Conservation (phyloP, 64 coral and sea anemone genomes). For the Actinia equina region DNA sequence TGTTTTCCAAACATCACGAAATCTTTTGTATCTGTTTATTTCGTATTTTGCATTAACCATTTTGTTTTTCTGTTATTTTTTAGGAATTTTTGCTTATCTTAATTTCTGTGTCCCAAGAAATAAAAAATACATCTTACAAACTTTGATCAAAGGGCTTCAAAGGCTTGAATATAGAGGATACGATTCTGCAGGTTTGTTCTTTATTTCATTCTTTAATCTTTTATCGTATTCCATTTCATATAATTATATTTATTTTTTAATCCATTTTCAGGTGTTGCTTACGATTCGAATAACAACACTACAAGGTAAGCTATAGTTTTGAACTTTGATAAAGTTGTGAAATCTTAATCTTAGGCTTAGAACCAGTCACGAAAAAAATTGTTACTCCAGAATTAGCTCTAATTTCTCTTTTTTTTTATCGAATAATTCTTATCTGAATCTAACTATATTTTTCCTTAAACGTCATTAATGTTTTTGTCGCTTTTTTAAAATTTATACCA, state of each 20-base stretch:
- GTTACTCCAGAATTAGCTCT: too few species aligned
- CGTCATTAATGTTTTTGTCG: too few species aligned
- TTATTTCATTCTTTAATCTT: neutral
- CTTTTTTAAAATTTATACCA: too few species aligned
- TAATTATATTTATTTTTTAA: neutral
- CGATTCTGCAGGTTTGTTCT: constrained; percentile 88
- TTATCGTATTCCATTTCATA: neutral
- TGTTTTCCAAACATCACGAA: neutral
- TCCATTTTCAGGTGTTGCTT: constrained; percentile 75
- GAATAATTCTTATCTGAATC: too few species aligned
- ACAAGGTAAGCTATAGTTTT: constrained; percentile 55
- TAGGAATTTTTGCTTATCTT: constrained; percentile 96
- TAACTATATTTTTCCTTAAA: too few species aligned
- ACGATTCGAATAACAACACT: constrained; percentile 43
- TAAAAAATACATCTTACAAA: constrained; percentile 86
- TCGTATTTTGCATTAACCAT: neutral
- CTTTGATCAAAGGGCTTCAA: constrained; percentile 84
- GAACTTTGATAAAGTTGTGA: neutral
- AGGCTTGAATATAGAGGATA: constrained; percentile 94
- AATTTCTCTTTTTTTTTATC: too few species aligned
- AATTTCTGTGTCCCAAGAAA: constrained; percentile 97
- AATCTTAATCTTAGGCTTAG: neutral
- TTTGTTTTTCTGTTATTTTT: constrained; percentile 1
- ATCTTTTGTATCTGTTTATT: neutral
- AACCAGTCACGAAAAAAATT: neutral